Conservation (phyloP, 2,113 vertebrate genomes). For the Platysteira castanea region DNA sequence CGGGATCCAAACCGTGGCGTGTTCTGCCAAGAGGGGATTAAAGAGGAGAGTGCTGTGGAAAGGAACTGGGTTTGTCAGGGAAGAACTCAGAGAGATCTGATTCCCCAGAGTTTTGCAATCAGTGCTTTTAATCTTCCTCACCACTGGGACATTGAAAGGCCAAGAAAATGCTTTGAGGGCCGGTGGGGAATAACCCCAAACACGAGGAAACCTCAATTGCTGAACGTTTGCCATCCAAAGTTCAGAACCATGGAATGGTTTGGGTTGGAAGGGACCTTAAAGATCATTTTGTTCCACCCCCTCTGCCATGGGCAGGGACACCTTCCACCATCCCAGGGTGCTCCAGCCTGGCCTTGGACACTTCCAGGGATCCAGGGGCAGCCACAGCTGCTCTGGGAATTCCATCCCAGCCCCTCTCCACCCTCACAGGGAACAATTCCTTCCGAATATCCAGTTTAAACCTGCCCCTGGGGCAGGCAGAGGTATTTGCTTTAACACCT, state of each 20-base stretch:
- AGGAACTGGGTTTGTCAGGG: slow-evolving; percentile 67
- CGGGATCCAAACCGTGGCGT: slow-evolving; percentile 52
- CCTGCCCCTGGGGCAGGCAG: background rate
- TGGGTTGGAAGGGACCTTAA: background rate
- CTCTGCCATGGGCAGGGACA: background rate
- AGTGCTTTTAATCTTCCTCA: slow-evolving; percentile 60
- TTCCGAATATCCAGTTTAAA: background rate
- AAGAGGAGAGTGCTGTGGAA: slow-evolving; percentile 54
- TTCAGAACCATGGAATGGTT: background rate
- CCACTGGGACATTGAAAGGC: slow-evolving; percentile 16
- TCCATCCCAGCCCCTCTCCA: background rate
- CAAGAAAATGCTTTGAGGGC: background rate
- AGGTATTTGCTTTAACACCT: background rate
- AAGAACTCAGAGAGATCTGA: slow-evolving; percentile 35
- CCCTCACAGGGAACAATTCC: background rate
- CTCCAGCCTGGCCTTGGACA: background rate
- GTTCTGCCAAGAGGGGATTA: slow-evolving; percentile 78
- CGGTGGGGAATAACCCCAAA: background rate
- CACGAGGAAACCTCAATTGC: background rate
- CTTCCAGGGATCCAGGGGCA: background rate
- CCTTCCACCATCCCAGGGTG: rapidly evolving
- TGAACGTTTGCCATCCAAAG: background rate
- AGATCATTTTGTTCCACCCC: background rate
- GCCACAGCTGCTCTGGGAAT: background rate
- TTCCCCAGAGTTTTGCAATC: slow-evolving; percentile 68